phyloP scores from a whole-genome alignment of 92 coral and sea anemone genomes.

The Plumapathes pennacea region DNA sequence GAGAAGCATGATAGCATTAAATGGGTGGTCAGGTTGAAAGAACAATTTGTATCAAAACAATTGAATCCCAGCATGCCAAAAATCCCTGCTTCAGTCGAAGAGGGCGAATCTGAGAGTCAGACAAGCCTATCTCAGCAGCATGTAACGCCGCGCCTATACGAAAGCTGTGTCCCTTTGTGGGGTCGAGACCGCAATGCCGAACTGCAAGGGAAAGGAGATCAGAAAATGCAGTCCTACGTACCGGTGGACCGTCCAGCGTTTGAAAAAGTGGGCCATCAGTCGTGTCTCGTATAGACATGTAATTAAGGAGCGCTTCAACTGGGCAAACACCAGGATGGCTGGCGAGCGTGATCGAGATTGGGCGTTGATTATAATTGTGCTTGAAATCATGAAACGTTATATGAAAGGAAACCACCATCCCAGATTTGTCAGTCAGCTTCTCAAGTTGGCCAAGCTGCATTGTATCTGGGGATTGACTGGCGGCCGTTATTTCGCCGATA shows the following conservation, averaged over 20 bases:
- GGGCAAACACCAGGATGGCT: constrained; percentile 35
- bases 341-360: constrained; percentile 10
- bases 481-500: constrained; percentile 13
- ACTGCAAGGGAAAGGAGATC: constrained; percentile 19
- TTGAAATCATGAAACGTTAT: constrained; percentile 31
- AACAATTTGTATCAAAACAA: too few relatives aligned
- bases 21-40: too few relatives aligned
- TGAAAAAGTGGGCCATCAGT: constrained; percentile 26
- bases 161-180: constrained; percentile 50
- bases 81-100: too few relatives aligned
- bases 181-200: constrained; percentile 19
- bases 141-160: constrained; percentile 49
- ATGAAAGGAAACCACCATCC: constrained; percentile 8
- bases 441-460: constrained; percentile 20
- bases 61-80: too few relatives aligned
- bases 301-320: constrained; percentile 19
- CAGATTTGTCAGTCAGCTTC: neutral
- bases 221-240: constrained; percentile 8
- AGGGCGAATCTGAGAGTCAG: constrained; percentile 34
- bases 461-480: constrained; percentile 12
- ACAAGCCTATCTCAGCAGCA: constrained; percentile 46
- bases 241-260: constrained; percentile 20
- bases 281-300: constrained; percentile 7
- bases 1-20: too few relatives aligned
- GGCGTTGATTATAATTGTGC: constrained; percentile 35